Evolutionary conservation across 92 coral and sea anemone genomes (phyloP).

Genomic region (Nematostella vectensis): DNA sequence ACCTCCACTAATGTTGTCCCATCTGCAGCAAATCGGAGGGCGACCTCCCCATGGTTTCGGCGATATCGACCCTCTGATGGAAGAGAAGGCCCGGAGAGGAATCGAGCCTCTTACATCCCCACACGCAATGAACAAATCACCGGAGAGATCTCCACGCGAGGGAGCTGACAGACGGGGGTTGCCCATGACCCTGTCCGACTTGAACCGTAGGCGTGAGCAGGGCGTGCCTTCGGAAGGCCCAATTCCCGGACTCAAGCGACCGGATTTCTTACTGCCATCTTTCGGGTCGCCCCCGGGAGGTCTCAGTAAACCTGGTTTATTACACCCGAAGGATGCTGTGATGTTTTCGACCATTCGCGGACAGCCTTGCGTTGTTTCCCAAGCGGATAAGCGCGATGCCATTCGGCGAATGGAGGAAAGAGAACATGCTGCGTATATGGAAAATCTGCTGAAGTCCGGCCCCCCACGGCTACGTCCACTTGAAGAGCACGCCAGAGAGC

Average conservation of each 20-base stretch:
- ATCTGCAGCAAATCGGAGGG: constrained; percentile 67
- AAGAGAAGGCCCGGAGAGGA: constrained; percentile 67
- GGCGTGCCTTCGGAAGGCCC: constrained; percentile 47
- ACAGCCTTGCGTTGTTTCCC: constrained; percentile 31
- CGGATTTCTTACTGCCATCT: constrained; percentile 48
- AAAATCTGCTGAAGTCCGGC: constrained; percentile 66
- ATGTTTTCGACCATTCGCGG: constrained; percentile 41
- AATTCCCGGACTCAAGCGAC: constrained; percentile 28
- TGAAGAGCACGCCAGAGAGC: constrained; percentile 47
- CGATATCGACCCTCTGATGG: constrained; percentile 46
- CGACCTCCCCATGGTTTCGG: constrained; percentile 40
- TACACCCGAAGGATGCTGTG: constrained; percentile 43
- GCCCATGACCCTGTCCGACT: constrained; percentile 71
- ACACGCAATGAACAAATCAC: constrained; percentile 37
- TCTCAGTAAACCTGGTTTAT: constrained; percentile 32
- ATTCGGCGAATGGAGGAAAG: constrained; percentile 39
- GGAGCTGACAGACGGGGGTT: constrained; percentile 40
- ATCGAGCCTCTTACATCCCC: constrained; percentile 47
- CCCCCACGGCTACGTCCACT: constrained; percentile 79
- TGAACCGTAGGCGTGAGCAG: constrained; percentile 83
- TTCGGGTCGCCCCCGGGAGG: constrained; percentile 48
- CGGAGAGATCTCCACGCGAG: constrained; percentile 59
- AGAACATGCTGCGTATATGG: constrained; percentile 30
- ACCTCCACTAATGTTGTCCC: constrained; percentile 78
- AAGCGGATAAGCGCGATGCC: constrained; percentile 50